A percentile compares a stretch with the other conserved stretches of the same genome.
phyloP scores from a whole-genome alignment of 2,888 invertebrate species.

The Halictus ligatus region DNA sequence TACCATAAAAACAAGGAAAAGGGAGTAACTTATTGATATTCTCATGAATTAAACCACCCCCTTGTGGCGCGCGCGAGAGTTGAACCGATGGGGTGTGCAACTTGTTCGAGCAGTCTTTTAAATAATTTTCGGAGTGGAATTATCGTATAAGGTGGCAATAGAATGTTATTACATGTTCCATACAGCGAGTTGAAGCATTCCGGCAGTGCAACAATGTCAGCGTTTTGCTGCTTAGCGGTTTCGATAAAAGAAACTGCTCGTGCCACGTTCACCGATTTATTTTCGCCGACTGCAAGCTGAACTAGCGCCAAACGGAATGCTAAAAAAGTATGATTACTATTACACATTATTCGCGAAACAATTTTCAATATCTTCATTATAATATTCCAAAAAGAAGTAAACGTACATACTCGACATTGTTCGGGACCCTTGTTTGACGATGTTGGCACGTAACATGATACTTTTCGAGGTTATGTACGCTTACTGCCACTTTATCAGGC shows the following conservation, averaged over 20 bases:
- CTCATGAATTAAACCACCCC: background rate
- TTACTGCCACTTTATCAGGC: background rate
- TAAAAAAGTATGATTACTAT: slow-evolving; percentile 74
- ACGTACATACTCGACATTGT: slow-evolving; percentile 75
- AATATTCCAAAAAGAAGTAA: background rate
- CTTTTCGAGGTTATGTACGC: slow-evolving; percentile 73
- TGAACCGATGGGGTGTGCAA: background rate
- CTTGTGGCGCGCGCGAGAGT: background rate
- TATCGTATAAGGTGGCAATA: background rate
- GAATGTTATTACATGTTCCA: slow-evolving; percentile 88
- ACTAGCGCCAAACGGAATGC: slow-evolving; percentile 91
- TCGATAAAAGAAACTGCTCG: slow-evolving; percentile 90
- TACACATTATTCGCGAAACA: background rate
- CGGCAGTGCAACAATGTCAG: slow-evolving; percentile 89
- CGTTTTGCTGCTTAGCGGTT: slow-evolving; percentile 88
- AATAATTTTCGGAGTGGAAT: background rate
- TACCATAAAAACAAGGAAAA: background rate
- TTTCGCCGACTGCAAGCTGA: slow-evolving; percentile 91
- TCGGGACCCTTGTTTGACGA: slow-evolving; percentile 63
- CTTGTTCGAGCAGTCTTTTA: background rate
- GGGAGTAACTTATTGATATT: background rate
- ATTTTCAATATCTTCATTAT: background rate
- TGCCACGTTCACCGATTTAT: slow-evolving; percentile 91
- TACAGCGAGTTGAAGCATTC: slow-evolving; percentile 99
- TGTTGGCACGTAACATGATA: slow-evolving; percentile 65